Conservation (phyloP, 2,113 vertebrate species). For the Zeus faber region DNA sequence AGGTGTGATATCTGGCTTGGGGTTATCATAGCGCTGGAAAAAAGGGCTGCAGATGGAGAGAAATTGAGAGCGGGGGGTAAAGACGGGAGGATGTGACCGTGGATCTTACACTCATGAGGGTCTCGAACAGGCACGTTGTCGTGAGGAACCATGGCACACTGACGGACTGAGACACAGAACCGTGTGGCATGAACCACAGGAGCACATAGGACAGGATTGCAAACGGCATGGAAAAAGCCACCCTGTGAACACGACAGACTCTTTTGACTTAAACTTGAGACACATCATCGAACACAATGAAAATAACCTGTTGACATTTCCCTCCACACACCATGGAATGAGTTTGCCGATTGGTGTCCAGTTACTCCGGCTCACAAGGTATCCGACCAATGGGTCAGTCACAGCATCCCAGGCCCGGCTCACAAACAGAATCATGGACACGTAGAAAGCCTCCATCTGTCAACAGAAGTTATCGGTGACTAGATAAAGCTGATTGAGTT, state of each 20-base stretch:
- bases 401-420: constrained; percentile 74
- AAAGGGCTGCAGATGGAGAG: background rate
- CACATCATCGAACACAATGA: background rate
- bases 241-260: constrained; percentile 37
- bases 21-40: constrained; percentile 2
- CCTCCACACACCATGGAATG: constrained; percentile 65
- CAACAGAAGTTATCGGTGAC: background rate
- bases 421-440: constrained; percentile 72
- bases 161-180: constrained; percentile 34
- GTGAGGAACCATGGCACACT: constrained; percentile 73
- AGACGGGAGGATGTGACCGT: background rate
- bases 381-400: constrained; percentile 72
- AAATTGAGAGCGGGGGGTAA: background rate
- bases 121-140: constrained; percentile 73
- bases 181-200: constrained; percentile 67
- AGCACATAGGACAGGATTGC: constrained; percentile 65
- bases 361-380: constrained; percentile 71
- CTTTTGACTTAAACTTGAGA: constrained; percentile 10
- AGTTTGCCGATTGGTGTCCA: constrained; percentile 67
- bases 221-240: constrained; percentile 65
- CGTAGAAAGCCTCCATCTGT: constrained; percentile 67
- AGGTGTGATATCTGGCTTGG: background rate
- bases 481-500: background rate
- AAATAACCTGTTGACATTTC: background rate
- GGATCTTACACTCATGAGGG: constrained; percentile 71